Base-by-base conservation (phyloP, 2,888 invertebrate species). In the Caenorhabditis sp. region DNA sequence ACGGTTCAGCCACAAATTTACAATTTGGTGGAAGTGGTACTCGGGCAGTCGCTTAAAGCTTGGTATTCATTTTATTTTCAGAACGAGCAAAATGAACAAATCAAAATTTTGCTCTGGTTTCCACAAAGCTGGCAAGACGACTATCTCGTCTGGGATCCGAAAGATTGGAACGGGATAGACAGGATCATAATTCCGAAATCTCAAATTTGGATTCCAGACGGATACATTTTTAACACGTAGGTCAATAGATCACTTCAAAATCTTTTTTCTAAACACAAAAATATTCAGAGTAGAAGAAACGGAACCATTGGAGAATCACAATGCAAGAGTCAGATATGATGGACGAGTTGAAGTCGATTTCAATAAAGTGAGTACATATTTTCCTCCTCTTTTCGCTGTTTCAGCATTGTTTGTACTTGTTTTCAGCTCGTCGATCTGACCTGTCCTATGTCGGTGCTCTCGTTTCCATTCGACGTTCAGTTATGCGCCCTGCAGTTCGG, bases 191-290 rank as follows among this genome's bases (percentile, higher is more conserved):
- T 84, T 32, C 84, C 84, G 13, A 82, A 79, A 13, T 56, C 74
- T 3, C 61, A 73, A 41, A 79, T 84, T 26, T 84, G 83, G 83
- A 71, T 83, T 26, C 84, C 84, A 13, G 84, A 84, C 66, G 84
- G 84, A 6, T 83, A 83, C 61, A 84, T 84, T 17, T 84, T 84
- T 52, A 83, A 84, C 55, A 84, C 84, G 84, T 84, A 30, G 20
- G 83, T 71, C 46, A n/a, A 43, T 41, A 48, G 4, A 27, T 46
- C 45, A 20, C 27, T 62, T 32, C 9, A 13, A n/a, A n/a, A 35
- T 13, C 4, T 22, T 15, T 24, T 24, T 46, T 45, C 7, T n/a
- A n/a, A n/a, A n/a, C n/a, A n/a, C 13, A 5, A 13, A 9, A 48
- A 8, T 20, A 8, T 78, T 55, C 58, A 84, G 84, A 20, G 84